Evolutionary conservation across 1,140 invertebrate genomes (phyloP), one percentile per base, ranked within the genome.

Genomic region (Arion vulgaris): DNA sequence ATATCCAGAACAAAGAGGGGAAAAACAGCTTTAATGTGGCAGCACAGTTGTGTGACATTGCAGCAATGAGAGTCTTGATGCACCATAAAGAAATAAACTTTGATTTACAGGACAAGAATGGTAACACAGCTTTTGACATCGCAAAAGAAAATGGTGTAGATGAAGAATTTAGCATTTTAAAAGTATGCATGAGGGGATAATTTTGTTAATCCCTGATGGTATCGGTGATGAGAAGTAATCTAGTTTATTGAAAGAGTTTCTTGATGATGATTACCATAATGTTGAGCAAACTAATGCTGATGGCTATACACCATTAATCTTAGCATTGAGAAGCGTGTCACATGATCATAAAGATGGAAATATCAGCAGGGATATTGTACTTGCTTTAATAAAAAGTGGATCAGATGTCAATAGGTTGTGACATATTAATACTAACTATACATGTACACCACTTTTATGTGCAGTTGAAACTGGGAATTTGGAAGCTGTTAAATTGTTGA

Each of bases 21-120:
- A 75, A 28, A 75, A 75, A 41, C 4, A 45, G 28, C 2, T 34
- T 75, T 9, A 75, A 53, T 41, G 15, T 75, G 4, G 15, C 73
- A 39, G 28, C 36, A 45, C 38, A 75, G 41, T 2, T 45, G 32
- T 49, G 41, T 49, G 73, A 75, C n/a, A 45, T 49, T 75, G 15
- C 38, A 45, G 73, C 73, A 1, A 75, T 75, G 45, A 51, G 41
- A 75, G 38, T 28, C 36, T 75, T 75, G 15, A 34, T 51, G 32
- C 32, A n/a, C 53, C 73, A 75, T 28, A 75, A 75, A 75, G 73
- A 75, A 28, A 34, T 32, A 9, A 1, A 49, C 4, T 28, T 75
- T 23, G 32, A 17, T 45, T 75, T 75, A 28, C 17, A 75, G 32
- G 45, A 75, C 45, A 75, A 45, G 41, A 75, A 75, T 4, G 45